These are phyloP conservation scores for Phenganax subtilis DNA, from an alignment of 92 coral and sea anemone genomes.

Conservation along the genomic window DNA sequence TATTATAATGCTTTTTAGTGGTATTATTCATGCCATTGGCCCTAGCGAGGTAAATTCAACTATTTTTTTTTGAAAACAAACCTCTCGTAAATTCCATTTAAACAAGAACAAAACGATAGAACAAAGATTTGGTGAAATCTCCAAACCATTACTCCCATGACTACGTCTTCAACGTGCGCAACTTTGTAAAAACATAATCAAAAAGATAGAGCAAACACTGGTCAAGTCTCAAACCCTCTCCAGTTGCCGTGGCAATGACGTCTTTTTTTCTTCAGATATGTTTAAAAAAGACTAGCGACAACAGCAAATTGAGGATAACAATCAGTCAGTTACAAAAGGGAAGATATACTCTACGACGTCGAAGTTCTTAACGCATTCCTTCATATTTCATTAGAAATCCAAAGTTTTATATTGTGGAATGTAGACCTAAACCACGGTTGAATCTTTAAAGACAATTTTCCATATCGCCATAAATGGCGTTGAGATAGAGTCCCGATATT, in stretches of 20 bases:
- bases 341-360: slow-evolving; percentile 64
- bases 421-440: neutral
- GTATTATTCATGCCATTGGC: slow-evolving; percentile 77
- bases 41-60: slow-evolving; percentile 68
- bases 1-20: slow-evolving; percentile 49
- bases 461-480: too few relatives aligned
- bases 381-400: neutral
- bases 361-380: slow-evolving; percentile 7
- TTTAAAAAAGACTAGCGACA: slow-evolving; percentile 84
- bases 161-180: too few relatives aligned
- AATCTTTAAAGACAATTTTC: too few relatives aligned
- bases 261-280: slow-evolving; percentile 54
- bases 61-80: too few relatives aligned
- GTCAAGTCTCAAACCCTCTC: neutral
- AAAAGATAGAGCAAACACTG: neutral
- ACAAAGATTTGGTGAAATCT: too few relatives aligned
- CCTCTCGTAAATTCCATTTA: too few relatives aligned
- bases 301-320: slow-evolving; percentile 78
- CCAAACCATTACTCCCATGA: too few relatives aligned
- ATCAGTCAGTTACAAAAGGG: slow-evolving; percentile 81
- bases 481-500: too few relatives aligned
- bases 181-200: too few relatives aligned
- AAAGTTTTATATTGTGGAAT: neutral
- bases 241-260: neutral
- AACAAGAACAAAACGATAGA: too few relatives aligned